Base-by-base conservation (phyloP, 2,888 invertebrate species). In the Tolmerus cingulatus region DNA sequence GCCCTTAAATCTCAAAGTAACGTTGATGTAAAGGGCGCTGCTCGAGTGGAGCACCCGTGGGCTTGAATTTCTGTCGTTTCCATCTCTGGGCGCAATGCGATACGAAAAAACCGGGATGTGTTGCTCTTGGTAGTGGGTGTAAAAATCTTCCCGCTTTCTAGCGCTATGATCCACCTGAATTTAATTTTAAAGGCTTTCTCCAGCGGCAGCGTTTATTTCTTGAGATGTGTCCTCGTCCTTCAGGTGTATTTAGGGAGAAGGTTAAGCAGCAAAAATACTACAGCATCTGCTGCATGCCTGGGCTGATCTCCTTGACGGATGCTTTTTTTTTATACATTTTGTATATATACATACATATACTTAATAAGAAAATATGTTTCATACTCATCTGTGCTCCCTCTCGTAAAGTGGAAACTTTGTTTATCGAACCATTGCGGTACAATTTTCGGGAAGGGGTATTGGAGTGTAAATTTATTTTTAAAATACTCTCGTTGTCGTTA, bases 61-160 rank as follows among this genome's bases (percentile, higher is more conserved):
- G 76, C 76, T 76, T 76, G 37, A 76, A 76, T 76, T 76, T 34
- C 76, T 76, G 76, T 76, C 76, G 19, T n/a, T 76, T 76, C 37
- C n/a, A 23, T 0, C n/a, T 76, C 16, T 34, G 37, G 34, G 66
- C 66, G 66, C n/a, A 76, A 76, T 76, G 34, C 34, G 76, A 37
- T 76, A 23, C n/a, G n/a, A 76, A 76, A n/a, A 51, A n/a, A 51
- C 1, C n/a, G 23, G 66, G 66, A 76, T 34, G 16, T 76, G 76
- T 76, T 76, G 57, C 57, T 9, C 57, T n/a, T 23, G 57, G 57
- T 57, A 27, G 66, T 23, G 23, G 51, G 3, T 57, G 8, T 19
- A 66, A 8, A 19, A n/a, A 12, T 66, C 12, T 27, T 66, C 66
- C 9, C 12, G 9, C 12, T 12, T 19, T 66, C 19, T 66, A 66